Percentiles rank a stretch among this genome's conserved stretches.
phyloP scores from a whole-genome alignment of 2,797 vertebrate genomes.

The Falco columbarius region DNA sequence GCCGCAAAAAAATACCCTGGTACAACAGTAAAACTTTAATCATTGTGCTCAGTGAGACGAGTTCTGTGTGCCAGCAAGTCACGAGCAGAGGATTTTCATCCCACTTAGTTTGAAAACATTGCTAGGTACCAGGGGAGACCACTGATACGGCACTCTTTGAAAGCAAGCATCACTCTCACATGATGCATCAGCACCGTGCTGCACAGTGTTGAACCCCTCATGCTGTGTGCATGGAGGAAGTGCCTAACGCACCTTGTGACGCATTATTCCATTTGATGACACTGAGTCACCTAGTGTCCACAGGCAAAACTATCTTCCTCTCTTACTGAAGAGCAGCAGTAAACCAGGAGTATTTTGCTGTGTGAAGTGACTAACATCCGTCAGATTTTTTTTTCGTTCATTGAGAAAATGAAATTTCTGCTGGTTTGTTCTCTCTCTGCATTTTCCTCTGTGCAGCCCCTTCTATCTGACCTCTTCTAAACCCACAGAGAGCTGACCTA shows the following conservation, averaged over 20 bases:
- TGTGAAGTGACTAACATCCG: background rate
- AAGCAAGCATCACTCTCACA: background rate
- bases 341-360: background rate
- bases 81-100: background rate
- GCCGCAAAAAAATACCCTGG: background rate
- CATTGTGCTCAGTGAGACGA: rapidly evolving
- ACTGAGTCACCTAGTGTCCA: background rate
- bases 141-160: rapidly evolving
- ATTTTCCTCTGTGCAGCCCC: background rate
- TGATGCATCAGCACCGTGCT: background rate
- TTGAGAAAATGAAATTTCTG: background rate
- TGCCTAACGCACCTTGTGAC: background rate
- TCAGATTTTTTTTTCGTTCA: background rate
- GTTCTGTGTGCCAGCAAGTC: background rate
- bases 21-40: background rate
- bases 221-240: background rate
- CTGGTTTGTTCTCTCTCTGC: background rate
- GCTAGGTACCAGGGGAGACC: background rate
- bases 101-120: background rate
- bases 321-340: background rate
- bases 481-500: background rate
- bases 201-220: background rate
- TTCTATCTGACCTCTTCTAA: background rate
- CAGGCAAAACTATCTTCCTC: rapidly evolving
- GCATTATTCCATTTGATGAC: background rate